A percentile compares a stretch with the other conserved stretches of the same genome.
Conservation (phyloP, 2,113 vertebrate species). For the Vulpes lagopus region DNA sequence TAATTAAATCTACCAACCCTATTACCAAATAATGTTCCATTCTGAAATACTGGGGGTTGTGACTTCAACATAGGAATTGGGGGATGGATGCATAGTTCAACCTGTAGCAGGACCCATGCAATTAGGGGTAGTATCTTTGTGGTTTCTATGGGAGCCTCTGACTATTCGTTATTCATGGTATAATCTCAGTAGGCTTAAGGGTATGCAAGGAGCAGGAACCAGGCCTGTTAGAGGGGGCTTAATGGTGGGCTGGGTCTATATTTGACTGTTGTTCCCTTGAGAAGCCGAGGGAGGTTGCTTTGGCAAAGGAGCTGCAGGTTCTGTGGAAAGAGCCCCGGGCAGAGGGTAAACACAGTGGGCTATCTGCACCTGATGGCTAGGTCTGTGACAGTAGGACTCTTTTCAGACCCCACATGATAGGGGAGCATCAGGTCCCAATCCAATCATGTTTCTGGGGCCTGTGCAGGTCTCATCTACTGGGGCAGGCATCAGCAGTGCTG, state of each 20-base stretch:
- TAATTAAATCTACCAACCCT: neutral
- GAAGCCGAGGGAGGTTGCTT: neutral
- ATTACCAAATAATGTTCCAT: neutral
- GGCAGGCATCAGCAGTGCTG: neutral
- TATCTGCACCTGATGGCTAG: accelerated
- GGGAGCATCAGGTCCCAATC: neutral
- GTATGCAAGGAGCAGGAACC: neutral
- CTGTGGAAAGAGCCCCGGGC: neutral
- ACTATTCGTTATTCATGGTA: neutral
- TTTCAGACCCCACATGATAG: neutral
- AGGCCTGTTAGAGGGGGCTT: neutral
- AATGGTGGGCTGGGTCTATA: neutral
- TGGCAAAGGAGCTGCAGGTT: neutral
- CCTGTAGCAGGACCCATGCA: neutral
- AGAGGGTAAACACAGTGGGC: no score
- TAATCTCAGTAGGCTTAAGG: neutral
- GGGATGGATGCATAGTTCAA: neutral
- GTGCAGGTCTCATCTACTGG: neutral
- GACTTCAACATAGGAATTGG: neutral
- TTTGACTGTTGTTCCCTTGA: neutral
- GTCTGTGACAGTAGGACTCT: neutral
- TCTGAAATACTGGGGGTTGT: neutral
- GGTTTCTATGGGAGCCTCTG: neutral
- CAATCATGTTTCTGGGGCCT: neutral
- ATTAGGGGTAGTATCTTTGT: no score